Conservation (phyloP, 2,797 vertebrate species). For the Gadopsis marmoratus region DNA sequence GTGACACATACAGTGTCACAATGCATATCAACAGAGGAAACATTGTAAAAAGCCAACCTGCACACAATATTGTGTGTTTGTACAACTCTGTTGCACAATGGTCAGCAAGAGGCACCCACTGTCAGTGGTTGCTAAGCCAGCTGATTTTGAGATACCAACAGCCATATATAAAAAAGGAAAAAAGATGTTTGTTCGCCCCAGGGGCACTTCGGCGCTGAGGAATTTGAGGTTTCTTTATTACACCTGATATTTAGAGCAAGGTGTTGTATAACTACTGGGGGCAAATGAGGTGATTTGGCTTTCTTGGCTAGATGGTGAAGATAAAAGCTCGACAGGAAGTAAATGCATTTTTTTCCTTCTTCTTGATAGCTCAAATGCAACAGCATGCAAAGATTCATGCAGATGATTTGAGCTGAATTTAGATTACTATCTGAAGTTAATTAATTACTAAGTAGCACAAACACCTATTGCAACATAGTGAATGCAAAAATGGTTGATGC, state of each 20-base stretch:
- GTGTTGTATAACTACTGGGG: background rate
- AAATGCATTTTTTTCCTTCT: background rate
- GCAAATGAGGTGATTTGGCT: background rate
- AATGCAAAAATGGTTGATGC: background rate
- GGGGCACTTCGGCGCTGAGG: constrained; percentile 15
- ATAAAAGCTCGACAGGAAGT: background rate
- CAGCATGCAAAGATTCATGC: background rate
- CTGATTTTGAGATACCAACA: constrained; percentile 48
- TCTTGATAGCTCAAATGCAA: background rate
- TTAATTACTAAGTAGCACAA: background rate
- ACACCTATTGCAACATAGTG: background rate
- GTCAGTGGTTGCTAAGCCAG: constrained; percentile 37
- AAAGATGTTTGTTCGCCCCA: background rate
- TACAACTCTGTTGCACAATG: constrained; percentile 26
- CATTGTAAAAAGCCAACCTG: background rate
- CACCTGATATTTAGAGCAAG: background rate
- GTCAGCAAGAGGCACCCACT: constrained; percentile 25
- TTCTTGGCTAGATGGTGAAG: background rate
- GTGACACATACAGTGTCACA: constrained; percentile 4
- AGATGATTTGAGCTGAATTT: background rate
- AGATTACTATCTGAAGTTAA: background rate
- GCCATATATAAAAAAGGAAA: background rate
- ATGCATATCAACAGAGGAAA: constrained; percentile 30
- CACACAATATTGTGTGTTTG: constrained; percentile 6
- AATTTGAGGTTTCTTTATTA: constrained; percentile 35